Evolutionary conservation across 2,888 invertebrate species (phyloP).

Genomic region (Lasioglossum morio): DNA sequence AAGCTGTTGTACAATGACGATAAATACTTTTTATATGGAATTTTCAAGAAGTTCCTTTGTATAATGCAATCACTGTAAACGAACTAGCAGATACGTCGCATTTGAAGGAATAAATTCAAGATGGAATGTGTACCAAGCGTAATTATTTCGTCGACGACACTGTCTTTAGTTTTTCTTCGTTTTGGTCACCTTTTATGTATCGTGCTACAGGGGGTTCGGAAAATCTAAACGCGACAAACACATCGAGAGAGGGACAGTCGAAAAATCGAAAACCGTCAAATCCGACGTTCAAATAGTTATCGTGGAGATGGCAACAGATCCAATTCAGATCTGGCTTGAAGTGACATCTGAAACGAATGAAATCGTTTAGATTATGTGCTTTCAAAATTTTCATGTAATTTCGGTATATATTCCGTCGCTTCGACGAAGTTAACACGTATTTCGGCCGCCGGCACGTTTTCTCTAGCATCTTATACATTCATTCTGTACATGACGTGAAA

Average conservation of each 20-base stretch:
- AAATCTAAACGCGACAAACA: background rate
- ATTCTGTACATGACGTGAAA: background rate
- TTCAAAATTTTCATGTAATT: conserved; percentile 65
- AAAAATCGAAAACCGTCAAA: conserved; percentile 63
- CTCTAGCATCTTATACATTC: background rate
- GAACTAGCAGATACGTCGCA: conserved; percentile 25
- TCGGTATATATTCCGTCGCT: conserved; percentile 25
- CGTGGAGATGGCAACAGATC: conserved; percentile 64
- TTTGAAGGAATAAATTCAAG: conserved; percentile 58
- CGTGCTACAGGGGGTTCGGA: background rate
- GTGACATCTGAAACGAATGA: conserved; percentile 53
- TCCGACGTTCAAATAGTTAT: conserved; percentile 65
- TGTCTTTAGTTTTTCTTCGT: background rate
- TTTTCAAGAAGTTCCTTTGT: conserved; percentile 52
- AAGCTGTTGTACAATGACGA: conserved; percentile 28
- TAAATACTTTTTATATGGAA: conserved; percentile 66
- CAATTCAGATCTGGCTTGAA: conserved; percentile 27
- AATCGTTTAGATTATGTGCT: conserved; percentile 69
- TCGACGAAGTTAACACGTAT: conserved; percentile 3
- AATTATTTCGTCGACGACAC: conserved; percentile 5
- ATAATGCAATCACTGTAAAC: conserved; percentile 56
- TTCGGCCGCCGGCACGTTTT: background rate
- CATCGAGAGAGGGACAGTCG: conserved; percentile 6
- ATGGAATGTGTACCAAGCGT: conserved; percentile 5
- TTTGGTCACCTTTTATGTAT: background rate